These are phyloP conservation scores for Phania funesta DNA, from an alignment of 2,888 invertebrate genomes.

Conservation along the genomic window DNA sequence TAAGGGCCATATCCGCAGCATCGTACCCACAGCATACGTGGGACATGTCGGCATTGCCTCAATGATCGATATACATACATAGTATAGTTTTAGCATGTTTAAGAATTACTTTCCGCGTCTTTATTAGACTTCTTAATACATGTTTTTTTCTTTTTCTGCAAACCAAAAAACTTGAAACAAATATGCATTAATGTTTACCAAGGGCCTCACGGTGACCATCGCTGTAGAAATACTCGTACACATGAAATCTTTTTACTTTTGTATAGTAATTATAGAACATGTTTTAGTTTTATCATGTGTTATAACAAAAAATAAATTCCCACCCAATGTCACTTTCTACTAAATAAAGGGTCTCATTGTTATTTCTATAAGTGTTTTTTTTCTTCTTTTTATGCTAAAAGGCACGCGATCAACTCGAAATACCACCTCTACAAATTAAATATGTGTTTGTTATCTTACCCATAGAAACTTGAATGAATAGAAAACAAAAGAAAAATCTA, in stretches of 20 bases:
- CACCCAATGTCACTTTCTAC: slow-evolving; percentile 67
- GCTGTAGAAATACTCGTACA: neutral
- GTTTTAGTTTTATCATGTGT: slow-evolving; percentile 21
- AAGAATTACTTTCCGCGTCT: no score
- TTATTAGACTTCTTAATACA: no score
- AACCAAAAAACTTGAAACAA: no score
- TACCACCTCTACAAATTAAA: slow-evolving; percentile 24
- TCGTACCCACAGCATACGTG: no score
- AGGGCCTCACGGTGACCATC: neutral
- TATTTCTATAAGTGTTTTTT: neutral
- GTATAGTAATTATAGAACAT: slow-evolving; percentile 44
- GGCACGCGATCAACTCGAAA: slow-evolving; percentile 60
- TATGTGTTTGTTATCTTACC: slow-evolving; percentile 19
- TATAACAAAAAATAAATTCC: slow-evolving; percentile 36
- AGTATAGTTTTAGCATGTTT: no score
- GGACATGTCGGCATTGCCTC: no score
- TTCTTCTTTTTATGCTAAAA: slow-evolving; percentile 43
- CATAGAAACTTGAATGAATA: slow-evolving; percentile 13
- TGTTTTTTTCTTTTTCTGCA: no score
- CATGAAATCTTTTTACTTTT: neutral
- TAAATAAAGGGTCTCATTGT: slow-evolving; percentile 54
- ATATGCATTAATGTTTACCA: neutral
- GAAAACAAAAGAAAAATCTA: slow-evolving; percentile 36
- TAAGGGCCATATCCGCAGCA: no score
- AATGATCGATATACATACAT: no score